phyloP scores from a whole-genome alignment of 2,888 invertebrate species.

The Oxystoma pomonae region DNA sequence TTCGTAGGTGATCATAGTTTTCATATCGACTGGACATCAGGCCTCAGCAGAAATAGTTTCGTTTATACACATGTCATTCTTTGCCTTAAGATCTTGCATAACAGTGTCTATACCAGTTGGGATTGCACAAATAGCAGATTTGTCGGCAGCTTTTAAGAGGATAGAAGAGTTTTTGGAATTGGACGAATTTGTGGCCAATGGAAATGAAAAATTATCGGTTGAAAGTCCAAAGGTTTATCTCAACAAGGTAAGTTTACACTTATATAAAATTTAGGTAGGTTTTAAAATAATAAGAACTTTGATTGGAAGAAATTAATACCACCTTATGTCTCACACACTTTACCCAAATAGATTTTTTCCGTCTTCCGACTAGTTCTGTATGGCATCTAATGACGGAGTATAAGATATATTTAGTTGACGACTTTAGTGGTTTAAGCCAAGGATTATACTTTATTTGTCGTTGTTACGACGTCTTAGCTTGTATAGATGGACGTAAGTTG shows the following conservation, averaged over 20 bases:
- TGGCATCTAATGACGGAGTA: too few relatives aligned
- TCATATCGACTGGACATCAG: constrained; percentile 30
- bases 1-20: constrained; percentile 29
- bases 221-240: constrained; percentile 17
- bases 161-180: constrained; percentile 18
- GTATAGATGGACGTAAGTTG: too few relatives aligned
- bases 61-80: constrained; percentile 29
- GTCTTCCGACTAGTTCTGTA: too few relatives aligned
- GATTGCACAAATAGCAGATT: constrained; percentile 32
- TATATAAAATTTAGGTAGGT: too few relatives aligned
- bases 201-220: background rate
- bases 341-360: too few relatives aligned
- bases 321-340: too few relatives aligned
- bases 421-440: too few relatives aligned
- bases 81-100: constrained; percentile 30
- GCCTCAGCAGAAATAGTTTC: constrained; percentile 31
- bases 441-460: too few relatives aligned
- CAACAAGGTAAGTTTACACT: constrained; percentile 9
- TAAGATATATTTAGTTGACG: too few relatives aligned
- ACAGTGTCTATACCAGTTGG: constrained; percentile 35
- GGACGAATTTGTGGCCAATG: constrained; percentile 12
- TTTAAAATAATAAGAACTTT: too few relatives aligned
- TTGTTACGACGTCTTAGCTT: too few relatives aligned
- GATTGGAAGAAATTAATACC: too few relatives aligned
- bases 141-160: constrained; percentile 30